A percentile compares a stretch with the other conserved stretches of the same genome.
phyloP scores from a whole-genome alignment of 2,888 invertebrate genomes.

The Laothoe populi region DNA sequence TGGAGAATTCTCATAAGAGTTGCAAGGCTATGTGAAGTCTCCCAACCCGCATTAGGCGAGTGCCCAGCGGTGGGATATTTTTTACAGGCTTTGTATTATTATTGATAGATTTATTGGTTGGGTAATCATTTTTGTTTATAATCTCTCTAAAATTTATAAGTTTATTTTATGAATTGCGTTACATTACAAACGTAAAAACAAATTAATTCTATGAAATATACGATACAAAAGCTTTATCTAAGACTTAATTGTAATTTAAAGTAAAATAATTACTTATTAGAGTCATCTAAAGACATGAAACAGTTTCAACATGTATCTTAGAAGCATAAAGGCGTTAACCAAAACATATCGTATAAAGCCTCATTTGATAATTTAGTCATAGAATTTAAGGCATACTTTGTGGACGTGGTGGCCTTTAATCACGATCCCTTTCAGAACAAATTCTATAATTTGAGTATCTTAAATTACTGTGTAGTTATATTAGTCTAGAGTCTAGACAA shows the following conservation, averaged over 20 bases:
- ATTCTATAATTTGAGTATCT: not conserved
- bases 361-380: conserved; percentile 26
- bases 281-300: not conserved
- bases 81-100: no score
- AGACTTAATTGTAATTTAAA: not conserved
- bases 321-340: not conserved
- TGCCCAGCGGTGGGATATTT: no score
- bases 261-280: not conserved
- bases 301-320: conserved; percentile 3
- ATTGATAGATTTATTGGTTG: no score
- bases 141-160: no score
- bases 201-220: not conserved
- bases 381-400: conserved; percentile 22
- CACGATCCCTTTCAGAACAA: conserved; percentile 18
- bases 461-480: not conserved
- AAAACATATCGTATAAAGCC: conserved; percentile 20
- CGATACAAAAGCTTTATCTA: no score
- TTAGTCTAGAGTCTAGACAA: not conserved
- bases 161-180: no score
- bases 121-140: no score
- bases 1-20: no score
- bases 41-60: no score
- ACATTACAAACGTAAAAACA: no score
- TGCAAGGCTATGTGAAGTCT: no score
- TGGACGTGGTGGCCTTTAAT: conserved; percentile 22